Base-by-base conservation (phyloP, 2,888 invertebrate genomes). In the Ectemnius lituratus region DNA sequence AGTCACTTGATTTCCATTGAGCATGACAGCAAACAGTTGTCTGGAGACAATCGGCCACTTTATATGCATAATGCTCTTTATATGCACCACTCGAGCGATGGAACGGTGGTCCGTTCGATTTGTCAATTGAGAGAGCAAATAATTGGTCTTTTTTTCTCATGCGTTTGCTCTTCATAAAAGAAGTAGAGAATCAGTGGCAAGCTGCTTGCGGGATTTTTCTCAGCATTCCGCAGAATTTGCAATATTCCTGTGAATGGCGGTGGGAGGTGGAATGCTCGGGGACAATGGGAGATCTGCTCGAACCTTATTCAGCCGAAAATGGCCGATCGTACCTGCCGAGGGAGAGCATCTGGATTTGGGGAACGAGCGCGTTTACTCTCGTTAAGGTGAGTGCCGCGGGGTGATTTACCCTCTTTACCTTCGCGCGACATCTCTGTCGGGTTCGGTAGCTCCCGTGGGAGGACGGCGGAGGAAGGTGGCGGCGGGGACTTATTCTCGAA, bases 361-460 rank as follows among this genome's bases (percentile, higher is more conserved):
- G 79, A 85, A 84, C 78, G 85, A 78, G 79, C 78, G 73, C 85
- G 76, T 84, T 84, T 84, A 83, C 85, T 84, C 79, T 85, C 76
- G 81, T 85, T 84, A 85, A 85, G 81, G 79, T 73, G 78, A 84
- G 75, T 79, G 77, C 79, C 78, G 78, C 72, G 74, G 74, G 75
- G 75, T 79, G 81, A 85, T 84, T 83, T 81, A 81, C 78, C 81
- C 81, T 76, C 79, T 79, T 81, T 79, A 80, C 72, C 70, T 63
- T 76, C 69, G 68, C 76, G 62, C 69, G 80, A 80, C 82, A 82
- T 66, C 63, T 65, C 37, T 64, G 23, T 71, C 62, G 59, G 62
- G 18, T 59, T 70, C 56, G 16, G 59, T 56, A 59, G 57, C 68
- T 81, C 72, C 70, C 82, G 20, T 27, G 47, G 66, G 70, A 74